Evolutionary conservation across 1,140 invertebrate species (phyloP), one percentile per base, ranked within the genome.

Genomic region (Cotesia typhae): DNA sequence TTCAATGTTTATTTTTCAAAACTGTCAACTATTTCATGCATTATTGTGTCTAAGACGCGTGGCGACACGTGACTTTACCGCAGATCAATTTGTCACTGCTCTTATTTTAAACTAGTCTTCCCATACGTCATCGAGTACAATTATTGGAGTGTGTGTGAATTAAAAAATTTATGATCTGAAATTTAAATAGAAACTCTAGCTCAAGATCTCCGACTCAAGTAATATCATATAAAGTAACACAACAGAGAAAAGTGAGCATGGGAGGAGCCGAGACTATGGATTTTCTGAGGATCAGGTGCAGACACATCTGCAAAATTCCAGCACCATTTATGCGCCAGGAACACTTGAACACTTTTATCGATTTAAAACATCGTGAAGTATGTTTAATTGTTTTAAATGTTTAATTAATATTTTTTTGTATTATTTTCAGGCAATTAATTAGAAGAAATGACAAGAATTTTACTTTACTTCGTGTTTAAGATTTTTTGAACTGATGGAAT

Each of bases 211-310:
- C 28, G 28, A 28, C 28, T 3, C 28, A 3, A 28, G 28, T 28
- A 28, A 28, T 28, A 17, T 17, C 17, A 17, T 17, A 28, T 28
- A 28, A 28, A 28, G 28, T 28, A 28, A 28, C 28, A 28, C 28
- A 28, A 28, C 28, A 28, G 28, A 28, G 28, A 28, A 28, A 28
- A 28, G 1, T 28, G 28, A 28, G 28, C 17, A 17, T 51, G 36
- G 38, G 53, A 20, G 28, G 14, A 53, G 35, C 28, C 36, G 59
- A 60, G 47, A 70, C 37, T 76, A 72, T 76, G 75, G 75, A 74
- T 74, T 74, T 76, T 67, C 70, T 10, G 74, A 69, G 75, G 70
- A 73, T 74, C 77, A 78, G 77, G 77, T 78, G 77, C 72, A 52
- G 75, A 66, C 70, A 35, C 77, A 78, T 78, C 75, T 78, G 77